Evolutionary conservation across 2,797 vertebrate species (phyloP).

Genomic region (Hippoglossus hippoglossus): DNA sequence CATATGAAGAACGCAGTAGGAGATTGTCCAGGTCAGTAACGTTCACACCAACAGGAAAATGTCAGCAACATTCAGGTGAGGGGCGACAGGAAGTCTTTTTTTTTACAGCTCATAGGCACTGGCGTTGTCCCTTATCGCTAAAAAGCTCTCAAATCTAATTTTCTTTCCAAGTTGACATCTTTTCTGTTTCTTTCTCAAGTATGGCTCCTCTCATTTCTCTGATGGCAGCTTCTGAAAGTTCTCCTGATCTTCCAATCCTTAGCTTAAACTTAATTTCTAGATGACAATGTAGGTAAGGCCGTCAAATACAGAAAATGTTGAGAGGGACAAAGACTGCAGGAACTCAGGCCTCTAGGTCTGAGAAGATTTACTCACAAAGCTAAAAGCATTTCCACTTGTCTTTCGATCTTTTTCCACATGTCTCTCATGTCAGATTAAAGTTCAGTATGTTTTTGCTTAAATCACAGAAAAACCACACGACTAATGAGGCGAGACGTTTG

Average conservation of each 20-base stretch:
- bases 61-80: too few species aligned
- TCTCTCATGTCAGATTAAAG: slow-evolving; percentile 6
- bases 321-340: slow-evolving; percentile 5
- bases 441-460: slow-evolving; percentile 28
- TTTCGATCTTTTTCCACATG: slow-evolving; percentile 17
- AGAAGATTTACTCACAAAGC: slow-evolving; percentile 14
- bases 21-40: too few species aligned
- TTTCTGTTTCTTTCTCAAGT: too few species aligned
- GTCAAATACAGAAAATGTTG: not conserved
- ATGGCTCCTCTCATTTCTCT: too few species aligned
- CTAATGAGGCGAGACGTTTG: slow-evolving; percentile 42
- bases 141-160: too few species aligned
- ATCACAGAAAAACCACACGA: slow-evolving; percentile 25
- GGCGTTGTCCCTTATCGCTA: too few species aligned
- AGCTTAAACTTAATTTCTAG: not conserved
- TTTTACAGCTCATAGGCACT: too few species aligned
- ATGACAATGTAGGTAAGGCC: not conserved
- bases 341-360: not conserved
- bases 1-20: too few species aligned
- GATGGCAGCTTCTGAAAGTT: not conserved
- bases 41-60: too few species aligned
- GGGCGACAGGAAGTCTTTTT: too few species aligned
- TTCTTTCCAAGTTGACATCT: too few species aligned
- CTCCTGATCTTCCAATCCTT: not conserved
- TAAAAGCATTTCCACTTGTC: slow-evolving; percentile 16